These are phyloP conservation scores for Pogoniulus pusillus DNA, from an alignment of 2,797 vertebrate species.

Conservation along the genomic window DNA sequence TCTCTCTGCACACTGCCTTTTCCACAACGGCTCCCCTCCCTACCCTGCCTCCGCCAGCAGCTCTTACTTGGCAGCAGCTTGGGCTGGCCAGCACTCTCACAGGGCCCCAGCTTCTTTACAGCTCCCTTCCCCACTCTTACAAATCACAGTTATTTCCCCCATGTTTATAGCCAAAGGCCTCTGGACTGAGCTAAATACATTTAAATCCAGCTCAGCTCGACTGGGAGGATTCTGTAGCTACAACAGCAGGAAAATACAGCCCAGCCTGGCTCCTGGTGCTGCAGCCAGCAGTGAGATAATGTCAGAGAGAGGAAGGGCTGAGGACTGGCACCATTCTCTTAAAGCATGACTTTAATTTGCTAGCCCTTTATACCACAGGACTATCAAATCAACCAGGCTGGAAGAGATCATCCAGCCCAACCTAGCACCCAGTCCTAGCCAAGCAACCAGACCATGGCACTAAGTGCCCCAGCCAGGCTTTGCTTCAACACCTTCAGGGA, in stretches of 20 bases:
- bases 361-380: background rate
- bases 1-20: background rate
- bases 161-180: background rate
- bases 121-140: background rate
- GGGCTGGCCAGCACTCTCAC: background rate
- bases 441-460: too few species aligned
- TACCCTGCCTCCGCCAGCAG: background rate
- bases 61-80: background rate
- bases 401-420: too few species aligned
- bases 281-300: background rate
- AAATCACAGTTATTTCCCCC: background rate
- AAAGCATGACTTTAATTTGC: background rate
- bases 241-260: background rate
- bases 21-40: background rate
- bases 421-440: too few species aligned
- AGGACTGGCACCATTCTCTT: background rate
- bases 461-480: too few species aligned
- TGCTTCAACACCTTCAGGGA: too few species aligned
- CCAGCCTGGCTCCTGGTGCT: background rate
- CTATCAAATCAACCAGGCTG: too few species aligned
- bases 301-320: background rate
- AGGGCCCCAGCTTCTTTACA: background rate
- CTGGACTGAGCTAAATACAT: background rate
- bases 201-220: background rate
- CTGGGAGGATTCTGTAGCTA: background rate